Evolutionary conservation across 1,140 invertebrate genomes (phyloP).

Genomic region (Aphelenchoides besseyi): DNA sequence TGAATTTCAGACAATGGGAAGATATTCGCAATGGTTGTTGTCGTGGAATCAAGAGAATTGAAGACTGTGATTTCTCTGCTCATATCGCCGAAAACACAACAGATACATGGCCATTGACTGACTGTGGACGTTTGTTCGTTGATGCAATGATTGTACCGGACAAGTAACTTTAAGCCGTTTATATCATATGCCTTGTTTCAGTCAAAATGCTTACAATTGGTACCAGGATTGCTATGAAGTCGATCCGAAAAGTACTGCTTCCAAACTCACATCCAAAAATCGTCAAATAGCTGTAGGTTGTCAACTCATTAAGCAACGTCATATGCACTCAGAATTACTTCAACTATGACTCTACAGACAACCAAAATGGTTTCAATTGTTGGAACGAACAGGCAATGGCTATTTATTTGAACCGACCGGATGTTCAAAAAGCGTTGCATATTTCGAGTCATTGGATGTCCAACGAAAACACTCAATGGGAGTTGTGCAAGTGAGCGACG

Average conservation of each 20-base stretch:
- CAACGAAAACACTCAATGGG: constrained; percentile 11
- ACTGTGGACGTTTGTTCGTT: constrained; percentile 27
- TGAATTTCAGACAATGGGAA: constrained; percentile 25
- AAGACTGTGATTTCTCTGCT: constrained; percentile 24
- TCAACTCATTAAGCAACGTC: too few species aligned
- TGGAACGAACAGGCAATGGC: constrained; percentile 29
- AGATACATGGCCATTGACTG: constrained; percentile 17
- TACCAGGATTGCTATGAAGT: constrained; percentile 27
- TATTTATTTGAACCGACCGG: constrained; percentile 15
- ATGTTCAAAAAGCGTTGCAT: constrained; percentile 26
- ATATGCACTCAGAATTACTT: constrained; percentile 17
- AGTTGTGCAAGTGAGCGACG: constrained; percentile 7
- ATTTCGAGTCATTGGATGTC: constrained; percentile 19
- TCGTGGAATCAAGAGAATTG: not conserved
- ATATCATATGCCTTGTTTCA: constrained; percentile 9
- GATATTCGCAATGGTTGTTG: constrained; percentile 26
- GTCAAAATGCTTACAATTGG: constrained; percentile 20
- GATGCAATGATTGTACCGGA: constrained; percentile 22
- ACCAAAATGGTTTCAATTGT: constrained; percentile 26
- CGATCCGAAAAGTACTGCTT: constrained; percentile 4
- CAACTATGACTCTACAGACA: constrained; percentile 34
- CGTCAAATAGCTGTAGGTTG: not conserved
- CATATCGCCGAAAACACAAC: constrained; percentile 26
- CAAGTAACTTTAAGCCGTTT: constrained; percentile 12
- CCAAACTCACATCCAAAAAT: not conserved